Base-by-base conservation (phyloP, 1,140 invertebrate species). In the Cepaea nemoralis region DNA sequence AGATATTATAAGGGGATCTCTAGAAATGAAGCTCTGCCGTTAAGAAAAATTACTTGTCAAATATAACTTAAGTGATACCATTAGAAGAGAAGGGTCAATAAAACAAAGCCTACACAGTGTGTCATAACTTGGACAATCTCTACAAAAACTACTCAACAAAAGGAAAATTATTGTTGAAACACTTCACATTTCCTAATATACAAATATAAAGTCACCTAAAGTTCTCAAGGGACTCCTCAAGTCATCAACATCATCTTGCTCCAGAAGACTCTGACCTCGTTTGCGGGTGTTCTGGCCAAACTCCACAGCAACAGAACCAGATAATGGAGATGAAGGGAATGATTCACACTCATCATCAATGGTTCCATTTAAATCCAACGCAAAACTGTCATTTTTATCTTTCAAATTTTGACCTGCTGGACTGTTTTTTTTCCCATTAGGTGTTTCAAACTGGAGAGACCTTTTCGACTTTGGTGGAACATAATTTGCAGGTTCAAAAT, bases 401-500 rank as follows among this genome's bases (percentile, higher is more conserved):
- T 63, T 27, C 33, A 27, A 27, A 22, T 19, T 22, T 24, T 63
- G 75, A 37, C 19, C 19, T 35, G n/a, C 37, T 50, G 40, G 2
- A 19, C 24, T 69, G 33, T 27, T 69, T 5, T 27, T 22, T 69
- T 78, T 67, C 33, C 33, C 45, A 39, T 31, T 78, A 3, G 77
- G 77, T 67, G 59, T 80, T 39, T 35, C 42, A 80, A 80, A 80
- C 59, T 71, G 45, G 1, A 80, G 48, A 50, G 78, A 71, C 39
- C 78, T 37, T 48, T 80, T 80, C 59, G 78, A 80, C 70, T 80
- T 80, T 27, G 78, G 78, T 3, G 78, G 63, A 69, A 42, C 27
- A 16, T 69, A 27, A 12, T 8, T 12, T 66, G 24, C 6, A 14
- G n/a, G 24, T 55, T 24, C 50, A 31, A 27, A 31, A 19, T 63